Percentiles rank a stretch among this genome's conserved stretches.
These are phyloP conservation scores for Zeuzera pyrina DNA, from an alignment of 2,888 invertebrate genomes.

Conservation along the genomic window DNA sequence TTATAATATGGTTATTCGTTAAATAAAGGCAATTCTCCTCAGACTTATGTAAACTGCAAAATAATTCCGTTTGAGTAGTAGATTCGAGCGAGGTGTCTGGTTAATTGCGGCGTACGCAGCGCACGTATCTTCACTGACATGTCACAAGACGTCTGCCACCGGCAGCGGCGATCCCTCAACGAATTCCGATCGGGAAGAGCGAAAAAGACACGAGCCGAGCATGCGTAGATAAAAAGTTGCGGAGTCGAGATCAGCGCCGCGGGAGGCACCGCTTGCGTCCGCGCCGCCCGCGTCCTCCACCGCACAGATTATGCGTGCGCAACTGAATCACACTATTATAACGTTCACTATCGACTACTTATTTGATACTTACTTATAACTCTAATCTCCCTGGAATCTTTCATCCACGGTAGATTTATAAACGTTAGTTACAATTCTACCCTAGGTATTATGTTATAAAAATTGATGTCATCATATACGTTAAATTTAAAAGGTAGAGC, in stretches of 20 bases:
- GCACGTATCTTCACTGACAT: conserved; percentile 64
- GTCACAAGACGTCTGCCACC: conserved; percentile 72
- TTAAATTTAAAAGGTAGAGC: too few relatives aligned
- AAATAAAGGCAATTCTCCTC: conserved; percentile 48
- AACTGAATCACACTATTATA: conserved; percentile 45
- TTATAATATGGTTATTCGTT: conserved; percentile 55
- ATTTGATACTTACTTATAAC: too few relatives aligned
- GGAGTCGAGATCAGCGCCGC: conserved; percentile 47
- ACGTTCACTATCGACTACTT: conserved; percentile 21
- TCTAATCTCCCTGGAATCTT: too few relatives aligned
- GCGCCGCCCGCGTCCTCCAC: conserved; percentile 21
- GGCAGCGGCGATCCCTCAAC: conserved; percentile 67
- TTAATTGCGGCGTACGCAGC: conserved; percentile 66
- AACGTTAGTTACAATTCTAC: not conserved
- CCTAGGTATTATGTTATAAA: not conserved
- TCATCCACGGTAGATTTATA: too few relatives aligned
- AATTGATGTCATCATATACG: too few relatives aligned
- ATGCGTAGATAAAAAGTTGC: conserved; percentile 60
- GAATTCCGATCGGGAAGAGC: conserved; percentile 69
- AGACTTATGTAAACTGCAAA: conserved; percentile 35
- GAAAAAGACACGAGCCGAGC: conserved; percentile 71
- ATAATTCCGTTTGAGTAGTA: conserved; percentile 38
- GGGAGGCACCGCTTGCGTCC: conserved; percentile 42
- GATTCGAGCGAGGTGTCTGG: conserved; percentile 36
- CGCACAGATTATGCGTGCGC: conserved; percentile 24